phyloP scores from a whole-genome alignment of 2,113 vertebrate species.

The Pteronura brasiliensis region DNA sequence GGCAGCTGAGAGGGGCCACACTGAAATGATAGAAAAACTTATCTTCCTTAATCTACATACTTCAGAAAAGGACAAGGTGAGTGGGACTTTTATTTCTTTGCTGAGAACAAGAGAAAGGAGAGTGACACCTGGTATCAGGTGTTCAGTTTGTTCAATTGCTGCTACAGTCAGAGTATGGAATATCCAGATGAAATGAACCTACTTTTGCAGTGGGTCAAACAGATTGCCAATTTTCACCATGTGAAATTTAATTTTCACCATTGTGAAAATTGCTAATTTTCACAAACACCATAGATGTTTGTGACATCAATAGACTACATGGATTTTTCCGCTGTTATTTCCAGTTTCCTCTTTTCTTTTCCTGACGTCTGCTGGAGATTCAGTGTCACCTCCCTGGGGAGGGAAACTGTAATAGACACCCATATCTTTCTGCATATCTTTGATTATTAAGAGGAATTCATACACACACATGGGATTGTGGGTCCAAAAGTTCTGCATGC shows the following conservation, averaged over 20 bases:
- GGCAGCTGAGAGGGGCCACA: conserved; percentile 88
- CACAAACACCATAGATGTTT: neutral
- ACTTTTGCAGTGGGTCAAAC: neutral
- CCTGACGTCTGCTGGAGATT: neutral
- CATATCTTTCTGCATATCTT: neutral
- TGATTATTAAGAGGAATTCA: neutral
- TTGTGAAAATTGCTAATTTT: no score
- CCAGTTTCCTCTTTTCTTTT: neutral
- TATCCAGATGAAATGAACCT: neutral
- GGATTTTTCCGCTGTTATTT: neutral
- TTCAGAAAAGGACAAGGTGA: conserved; percentile 89
- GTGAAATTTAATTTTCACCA: no score
- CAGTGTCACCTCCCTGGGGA: neutral
- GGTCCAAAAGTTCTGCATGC: neutral
- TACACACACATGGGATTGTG: neutral
- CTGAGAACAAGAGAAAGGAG: neutral
- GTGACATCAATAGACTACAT: neutral
- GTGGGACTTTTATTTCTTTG: neutral
- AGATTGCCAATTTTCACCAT: neutral
- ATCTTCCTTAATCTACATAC: conserved; percentile 88
- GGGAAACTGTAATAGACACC: neutral
- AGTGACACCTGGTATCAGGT: neutral
- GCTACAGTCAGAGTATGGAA: neutral
- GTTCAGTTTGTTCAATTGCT: neutral
- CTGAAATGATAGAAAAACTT: conserved; percentile 87